Evolutionary conservation across 2,888 invertebrate species (phyloP), one percentile per base, ranked within the genome.

Genomic region (Dynastes hyllus): DNA sequence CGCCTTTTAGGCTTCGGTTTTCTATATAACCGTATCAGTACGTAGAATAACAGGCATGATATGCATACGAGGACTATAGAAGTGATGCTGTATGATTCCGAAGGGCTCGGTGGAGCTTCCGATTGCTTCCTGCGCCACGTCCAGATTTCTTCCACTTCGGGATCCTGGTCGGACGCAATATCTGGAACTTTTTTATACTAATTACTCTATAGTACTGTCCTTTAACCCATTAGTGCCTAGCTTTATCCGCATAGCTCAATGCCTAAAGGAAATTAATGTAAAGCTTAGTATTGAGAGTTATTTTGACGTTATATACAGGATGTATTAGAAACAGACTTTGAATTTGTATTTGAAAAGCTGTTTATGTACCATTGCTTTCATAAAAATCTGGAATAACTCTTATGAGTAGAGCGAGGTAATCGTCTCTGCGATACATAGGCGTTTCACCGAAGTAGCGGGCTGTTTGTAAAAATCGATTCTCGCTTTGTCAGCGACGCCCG

Each of bases 61-160:
- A 90, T 81, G 66, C 88, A 83, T 70, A 90, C 81, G 67, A 90
- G 83, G 71, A 88, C 81, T 2, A 88, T 84, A 4, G 88, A 82
- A 0, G 89, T 88, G 40, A 88, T 81, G 77, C 87, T 88, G 81
- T 88, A 88, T 78, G 81, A 89, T 82, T 84, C 88, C 67, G 79
- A 85, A 80, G 79, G 73, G 32, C 82, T 69, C 4, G 78, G 22
- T 86, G 85, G 0, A 87, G 88, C 32, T 86, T 85, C 90, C 9
- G 90, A 90, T 11, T 91, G 91, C 82, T 88, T 89, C 83, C 88
- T 89, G 6, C 92, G 89, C 92, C 92, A 92, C 16, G 91, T 91
- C 81, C 91, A 90, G 16, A 91, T 88, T 3, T 91, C 92, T 80
- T 91, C 91, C 80, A 90, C 90, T 50, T 88, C 86, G 27, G 89